Base-by-base conservation (phyloP, 2,113 vertebrate genomes). In the Dicerorhinus sumatrensis region DNA sequence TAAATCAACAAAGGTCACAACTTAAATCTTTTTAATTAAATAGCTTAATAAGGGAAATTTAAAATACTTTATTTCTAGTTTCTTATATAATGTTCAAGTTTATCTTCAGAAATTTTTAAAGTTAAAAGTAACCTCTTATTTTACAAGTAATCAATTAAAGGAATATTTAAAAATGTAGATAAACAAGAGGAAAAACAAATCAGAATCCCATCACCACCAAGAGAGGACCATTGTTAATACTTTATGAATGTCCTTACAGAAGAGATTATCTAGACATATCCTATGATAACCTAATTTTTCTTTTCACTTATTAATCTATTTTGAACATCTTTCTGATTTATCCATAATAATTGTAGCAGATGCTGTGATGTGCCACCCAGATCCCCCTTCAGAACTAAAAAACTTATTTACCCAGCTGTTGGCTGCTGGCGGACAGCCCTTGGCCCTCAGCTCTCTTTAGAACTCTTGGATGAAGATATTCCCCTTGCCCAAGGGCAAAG, bases 1-100 rank as follows among this genome's bases (percentile, higher is more conserved):
- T 79, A 94, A 91, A 58, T 81, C 21, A 91, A 93, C 31, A 93
- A 83, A 93, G 20, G 29, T 65, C 76, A 83, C 42, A 76, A 85
- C 36, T 77, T 81, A 88, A 51, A 82, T 84, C 23, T 90, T 95
- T 81, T 39, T 10, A 91, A 90, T 77, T 62, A 84, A 83, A 89
- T 51, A 89, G 39, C 18, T 93, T 89, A 89, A 70, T 67, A 70
- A 72, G 54, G 11, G 17, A 65, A 63, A 83, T 76, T 90, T 60
- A 75, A 67, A 85, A 42, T 46, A 62, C 5, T 51, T 95, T 51
- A 70, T 92, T 91, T 87, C 12, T 72, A 86, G 80, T 72, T 91
- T 95, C 11, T 88, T 65, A 20, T 36, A 39, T 51, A 81, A 70
- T 80, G 7, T 80, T 23, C 14, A 77, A 72, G 31, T 91, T 96